Evolutionary conservation across 2,797 vertebrate genomes (phyloP), one percentile per base, ranked within the genome.

Genomic region (Cephalopachus bancanus): DNA sequence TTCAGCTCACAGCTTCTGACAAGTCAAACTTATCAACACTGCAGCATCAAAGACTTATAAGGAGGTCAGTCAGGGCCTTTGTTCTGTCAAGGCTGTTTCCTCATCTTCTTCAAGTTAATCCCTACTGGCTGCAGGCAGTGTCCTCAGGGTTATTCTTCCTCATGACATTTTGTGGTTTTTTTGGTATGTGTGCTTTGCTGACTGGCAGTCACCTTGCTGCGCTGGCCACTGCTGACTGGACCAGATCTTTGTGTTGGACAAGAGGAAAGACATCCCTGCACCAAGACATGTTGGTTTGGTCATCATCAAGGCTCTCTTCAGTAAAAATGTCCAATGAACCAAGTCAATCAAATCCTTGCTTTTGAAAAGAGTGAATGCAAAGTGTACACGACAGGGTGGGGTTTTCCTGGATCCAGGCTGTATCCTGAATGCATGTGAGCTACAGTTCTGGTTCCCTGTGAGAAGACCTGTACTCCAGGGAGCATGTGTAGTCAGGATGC

Each of bases 41-140:
- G 51, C 16, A 24, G n/a, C 37, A 85, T 69, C 69, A 76, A 81
- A 87, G 57, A 28, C 87, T 24, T 30, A n/a, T n/a, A 65, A 85
- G 84, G 93, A 71, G 49, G 60, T 90, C 67, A 94, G 78, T n/a
- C 74, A 84, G 57, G 72, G n/a, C 26, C 71, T 80, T 95, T 89
- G 55, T 94, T 89, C 84, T 84, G 49, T 91, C 65, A 80, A 83
- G 37, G 37, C 59, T 80, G 8, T 55, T 92, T 95, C n/a, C 37
- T 76, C 75, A 71, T 89, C 17, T 53, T 96, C 44, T 91, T 55
- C 3, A 15, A 15, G 33, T 80, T 80, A 71, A 86, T 62, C 12
- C 22, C 4, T 53, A 11, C 7, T 51, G 53, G 78, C 51, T 89
- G 12, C 7, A 75, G 64, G 28, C 87, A 30, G 30, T 94, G 30